These are phyloP conservation scores for Phorcus lineatus DNA, from an alignment of 2,888 invertebrate genomes.

Conservation along the genomic window DNA sequence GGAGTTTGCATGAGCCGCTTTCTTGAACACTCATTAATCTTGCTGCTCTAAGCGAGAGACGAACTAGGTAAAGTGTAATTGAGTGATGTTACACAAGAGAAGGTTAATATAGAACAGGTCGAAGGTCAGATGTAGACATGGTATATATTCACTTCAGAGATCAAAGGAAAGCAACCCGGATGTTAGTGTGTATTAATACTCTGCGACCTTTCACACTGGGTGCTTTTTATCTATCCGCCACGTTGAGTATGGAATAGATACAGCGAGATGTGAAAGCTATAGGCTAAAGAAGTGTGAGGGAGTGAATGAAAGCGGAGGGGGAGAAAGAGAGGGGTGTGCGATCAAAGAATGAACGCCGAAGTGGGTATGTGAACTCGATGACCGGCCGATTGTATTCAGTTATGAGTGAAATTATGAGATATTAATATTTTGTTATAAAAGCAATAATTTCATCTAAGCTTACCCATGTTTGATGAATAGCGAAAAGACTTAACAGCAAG, in stretches of 20 bases:
- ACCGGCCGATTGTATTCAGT: background rate
- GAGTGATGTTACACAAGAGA: too few relatives aligned
- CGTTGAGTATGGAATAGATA: background rate
- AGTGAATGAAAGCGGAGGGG: background rate
- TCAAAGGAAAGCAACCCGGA: conserved; percentile 14
- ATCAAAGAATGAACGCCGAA: background rate
- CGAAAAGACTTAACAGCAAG: too few relatives aligned
- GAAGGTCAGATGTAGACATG: background rate
- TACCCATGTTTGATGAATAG: background rate
- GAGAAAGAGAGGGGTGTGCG: background rate
- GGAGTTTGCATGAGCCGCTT: too few relatives aligned
- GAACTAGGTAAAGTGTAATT: too few relatives aligned
- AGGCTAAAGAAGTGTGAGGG: background rate
- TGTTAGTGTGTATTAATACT: conserved; percentile 12
- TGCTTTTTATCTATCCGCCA: background rate
- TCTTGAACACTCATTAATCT: too few relatives aligned
- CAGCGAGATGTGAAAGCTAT: background rate
- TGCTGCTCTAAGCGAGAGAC: too few relatives aligned
- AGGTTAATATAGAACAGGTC: background rate
- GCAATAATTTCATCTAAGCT: background rate
- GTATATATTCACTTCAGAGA: conserved; percentile 2
- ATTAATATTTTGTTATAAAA: background rate
- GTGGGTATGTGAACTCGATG: background rate
- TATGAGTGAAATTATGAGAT: too few relatives aligned
- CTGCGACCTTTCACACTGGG: background rate